Evolutionary conservation across 2,797 vertebrate species (phyloP).

Genomic region (Pseudotriccus pelzelni): DNA sequence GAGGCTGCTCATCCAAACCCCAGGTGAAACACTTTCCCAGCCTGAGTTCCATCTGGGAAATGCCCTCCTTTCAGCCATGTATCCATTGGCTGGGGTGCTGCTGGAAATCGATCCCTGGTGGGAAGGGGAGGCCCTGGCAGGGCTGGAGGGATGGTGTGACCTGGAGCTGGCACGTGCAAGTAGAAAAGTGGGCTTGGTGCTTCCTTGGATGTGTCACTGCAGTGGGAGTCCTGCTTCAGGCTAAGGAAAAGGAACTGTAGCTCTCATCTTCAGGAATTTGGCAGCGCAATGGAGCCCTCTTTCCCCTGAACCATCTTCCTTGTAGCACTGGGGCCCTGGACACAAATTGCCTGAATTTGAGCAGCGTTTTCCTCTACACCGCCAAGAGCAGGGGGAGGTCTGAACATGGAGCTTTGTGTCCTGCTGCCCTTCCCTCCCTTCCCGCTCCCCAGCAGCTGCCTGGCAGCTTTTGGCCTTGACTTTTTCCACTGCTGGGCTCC

Average conservation of each 20-base stretch:
- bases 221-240: background rate
- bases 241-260: background rate
- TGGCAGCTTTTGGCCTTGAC: slow-evolving; percentile 12
- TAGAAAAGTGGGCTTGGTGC: background rate
- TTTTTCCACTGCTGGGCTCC: slow-evolving; percentile 22
- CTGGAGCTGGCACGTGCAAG: background rate
- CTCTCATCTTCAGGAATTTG: background rate
- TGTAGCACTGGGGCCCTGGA: background rate
- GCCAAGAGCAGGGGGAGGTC: background rate
- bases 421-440: background rate
- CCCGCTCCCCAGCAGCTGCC: background rate
- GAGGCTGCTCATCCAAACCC: background rate
- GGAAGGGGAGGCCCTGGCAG: background rate
- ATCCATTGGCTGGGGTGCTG: background rate
- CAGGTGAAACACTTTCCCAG: background rate
- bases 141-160: background rate
- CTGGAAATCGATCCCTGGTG: background rate
- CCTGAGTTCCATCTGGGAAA: background rate
- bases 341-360: background rate
- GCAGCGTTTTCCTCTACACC: fast-evolving
- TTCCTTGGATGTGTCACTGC: background rate
- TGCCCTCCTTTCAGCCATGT: fast-evolving
- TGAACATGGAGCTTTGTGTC: background rate
- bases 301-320: background rate
- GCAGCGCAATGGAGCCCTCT: background rate